Conservation (phyloP, 2,888 invertebrate species). For the Trachelus iudaicus region DNA sequence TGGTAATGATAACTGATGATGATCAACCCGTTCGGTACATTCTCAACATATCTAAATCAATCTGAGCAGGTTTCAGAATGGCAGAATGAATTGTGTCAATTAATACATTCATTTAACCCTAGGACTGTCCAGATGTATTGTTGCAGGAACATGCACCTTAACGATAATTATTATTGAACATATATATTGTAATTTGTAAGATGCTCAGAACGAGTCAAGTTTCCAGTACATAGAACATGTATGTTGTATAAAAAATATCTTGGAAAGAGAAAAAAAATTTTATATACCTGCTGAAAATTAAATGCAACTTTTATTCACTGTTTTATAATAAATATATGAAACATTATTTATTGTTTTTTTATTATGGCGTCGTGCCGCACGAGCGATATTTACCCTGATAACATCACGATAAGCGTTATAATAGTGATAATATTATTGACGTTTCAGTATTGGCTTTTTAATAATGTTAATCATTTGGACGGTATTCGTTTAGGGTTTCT, state of each 20-base stretch:
- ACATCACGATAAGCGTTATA: not conserved
- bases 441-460: not conserved
- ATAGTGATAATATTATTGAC: not conserved
- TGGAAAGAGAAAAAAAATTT: conserved; percentile 26
- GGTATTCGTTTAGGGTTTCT: not conserved
- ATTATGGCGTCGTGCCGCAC: not conserved
- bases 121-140: conserved; percentile 48
- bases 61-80: conserved; percentile 62
- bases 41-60: conserved; percentile 57
- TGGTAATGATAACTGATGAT: conserved; percentile 14
- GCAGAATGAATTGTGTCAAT: conserved; percentile 59
- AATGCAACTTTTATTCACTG: conserved; percentile 48
- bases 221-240: conserved; percentile 25
- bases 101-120: conserved; percentile 53
- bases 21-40: conserved; percentile 50
- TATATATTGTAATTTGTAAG: conserved; percentile 45
- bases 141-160: conserved; percentile 35
- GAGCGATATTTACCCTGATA: not conserved
- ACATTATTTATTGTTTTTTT: conserved; percentile 34
- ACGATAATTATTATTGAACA: conserved; percentile 33
- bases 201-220: conserved; percentile 38
- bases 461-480: not conserved
- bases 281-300: conserved; percentile 39
- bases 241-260: conserved; percentile 36
- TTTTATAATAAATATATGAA: conserved; percentile 47